Evolutionary conservation across 37 sponge, comb jelly and placozoan species (phyloP).

Genomic region (Chondrosia reniformis): DNA sequence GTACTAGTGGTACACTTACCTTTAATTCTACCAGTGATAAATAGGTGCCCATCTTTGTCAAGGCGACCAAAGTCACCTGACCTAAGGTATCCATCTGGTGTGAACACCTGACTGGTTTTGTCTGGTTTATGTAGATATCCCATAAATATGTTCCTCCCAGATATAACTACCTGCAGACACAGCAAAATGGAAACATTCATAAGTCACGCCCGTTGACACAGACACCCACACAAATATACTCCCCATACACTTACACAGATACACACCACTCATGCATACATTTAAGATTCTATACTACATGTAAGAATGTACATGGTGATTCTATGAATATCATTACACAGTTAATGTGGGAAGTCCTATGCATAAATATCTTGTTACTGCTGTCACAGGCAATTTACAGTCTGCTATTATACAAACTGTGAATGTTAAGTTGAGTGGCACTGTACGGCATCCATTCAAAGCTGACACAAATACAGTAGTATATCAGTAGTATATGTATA

Average conservation of each 20-base stretch:
- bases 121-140: constrained; percentile 63
- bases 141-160: constrained; percentile 83
- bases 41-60: constrained; percentile 51
- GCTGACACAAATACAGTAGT: no score
- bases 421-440: no score
- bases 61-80: constrained; percentile 76
- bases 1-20: constrained; percentile 24
- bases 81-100: constrained; percentile 61
- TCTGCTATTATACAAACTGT: no score
- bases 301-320: no score
- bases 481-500: no score
- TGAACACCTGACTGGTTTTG: constrained; percentile 45
- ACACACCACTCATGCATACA: no score
- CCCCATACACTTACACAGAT: neutral
- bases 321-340: no score
- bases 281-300: no score
- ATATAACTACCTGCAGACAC: constrained; percentile 49
- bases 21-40: constrained; percentile 64
- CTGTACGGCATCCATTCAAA: no score
- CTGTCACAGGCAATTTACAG: no score
- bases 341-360: no score
- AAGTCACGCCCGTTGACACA: neutral
- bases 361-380: no score
- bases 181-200: neutral
- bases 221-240: neutral